phyloP scores from a whole-genome alignment of 2,797 vertebrate genomes.

The Microctenopoma steveboyesi region DNA sequence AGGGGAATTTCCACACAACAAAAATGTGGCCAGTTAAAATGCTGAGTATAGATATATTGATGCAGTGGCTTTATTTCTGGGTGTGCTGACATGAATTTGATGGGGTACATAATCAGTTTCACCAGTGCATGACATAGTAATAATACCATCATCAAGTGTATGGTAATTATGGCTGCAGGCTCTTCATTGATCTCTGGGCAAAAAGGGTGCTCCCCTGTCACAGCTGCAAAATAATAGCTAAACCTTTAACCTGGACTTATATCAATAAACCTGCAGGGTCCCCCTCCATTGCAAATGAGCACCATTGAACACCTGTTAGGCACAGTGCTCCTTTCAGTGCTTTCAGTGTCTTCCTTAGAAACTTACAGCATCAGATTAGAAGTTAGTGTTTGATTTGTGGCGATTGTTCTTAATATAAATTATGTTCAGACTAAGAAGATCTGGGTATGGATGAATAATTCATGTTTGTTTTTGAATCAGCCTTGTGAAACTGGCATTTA shows the following conservation, averaged over 20 bases:
- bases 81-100: slow-evolving; percentile 52
- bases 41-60: slow-evolving; percentile 15
- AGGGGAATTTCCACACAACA: not conserved
- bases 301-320: slow-evolving; percentile 61
- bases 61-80: slow-evolving; percentile 34
- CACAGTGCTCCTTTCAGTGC: slow-evolving; percentile 50
- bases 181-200: slow-evolving; percentile 80
- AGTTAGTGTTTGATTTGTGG: slow-evolving; percentile 66
- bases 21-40: not conserved
- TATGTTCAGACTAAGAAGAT: slow-evolving; percentile 58
- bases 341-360: slow-evolving; percentile 44
- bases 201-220: slow-evolving; percentile 77
- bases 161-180: slow-evolving; percentile 82
- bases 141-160: slow-evolving; percentile 81
- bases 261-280: slow-evolving; percentile 79
- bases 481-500: slow-evolving; percentile 75
- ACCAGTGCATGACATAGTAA: slow-evolving; percentile 69
- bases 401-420: slow-evolving; percentile 76
- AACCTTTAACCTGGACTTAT: slow-evolving; percentile 81
- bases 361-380: slow-evolving; percentile 30
- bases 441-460: slow-evolving; percentile 80
- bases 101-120: slow-evolving; percentile 63
- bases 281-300: slow-evolving; percentile 63
- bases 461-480: slow-evolving; percentile 83
- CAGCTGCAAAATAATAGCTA: slow-evolving; percentile 80